phyloP scores from a whole-genome alignment of 1,140 invertebrate genomes.

The Diorhabda sublineata region DNA sequence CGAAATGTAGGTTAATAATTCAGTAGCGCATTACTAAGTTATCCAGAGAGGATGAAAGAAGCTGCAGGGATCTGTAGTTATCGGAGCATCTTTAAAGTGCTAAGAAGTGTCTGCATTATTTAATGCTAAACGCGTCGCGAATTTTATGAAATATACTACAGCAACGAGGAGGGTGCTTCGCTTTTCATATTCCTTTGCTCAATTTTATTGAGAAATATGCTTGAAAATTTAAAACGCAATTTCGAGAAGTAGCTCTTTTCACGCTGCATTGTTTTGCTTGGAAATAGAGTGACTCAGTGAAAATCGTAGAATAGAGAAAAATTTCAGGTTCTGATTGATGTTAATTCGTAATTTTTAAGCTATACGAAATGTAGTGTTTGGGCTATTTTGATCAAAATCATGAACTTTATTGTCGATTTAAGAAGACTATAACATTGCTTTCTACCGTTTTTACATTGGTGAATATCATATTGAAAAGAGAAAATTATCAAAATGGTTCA shows the following conservation, averaged over 20 bases:
- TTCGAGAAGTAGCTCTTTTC: neutral
- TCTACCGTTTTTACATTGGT: too few species aligned
- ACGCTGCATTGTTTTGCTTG: neutral
- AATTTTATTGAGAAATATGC: constrained; percentile 1
- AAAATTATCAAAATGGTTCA: too few species aligned
- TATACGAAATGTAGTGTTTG: too few species aligned
- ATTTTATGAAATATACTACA: constrained; percentile 3
- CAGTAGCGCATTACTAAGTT: neutral
- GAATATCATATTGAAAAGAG: too few species aligned
- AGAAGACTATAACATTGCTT: too few species aligned
- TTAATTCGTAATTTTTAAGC: too few species aligned
- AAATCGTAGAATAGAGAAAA: neutral
- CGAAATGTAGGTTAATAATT: neutral
- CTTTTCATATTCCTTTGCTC: constrained; percentile 2
- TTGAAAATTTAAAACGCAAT: constrained; percentile 3
- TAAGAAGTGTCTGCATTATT: neutral
- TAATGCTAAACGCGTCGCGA: constrained; percentile 1
- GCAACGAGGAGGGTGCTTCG: neutral
- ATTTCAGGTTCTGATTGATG: too few species aligned
- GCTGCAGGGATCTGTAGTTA: neutral
- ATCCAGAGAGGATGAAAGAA: neutral
- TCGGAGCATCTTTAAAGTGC: neutral
- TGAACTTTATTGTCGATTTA: too few species aligned
- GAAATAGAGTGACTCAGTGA: neutral
- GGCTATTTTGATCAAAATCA: too few species aligned